These are phyloP conservation scores for Casuarius casuarius DNA, from an alignment of 2,113 vertebrate species.

Conservation along the genomic window DNA sequence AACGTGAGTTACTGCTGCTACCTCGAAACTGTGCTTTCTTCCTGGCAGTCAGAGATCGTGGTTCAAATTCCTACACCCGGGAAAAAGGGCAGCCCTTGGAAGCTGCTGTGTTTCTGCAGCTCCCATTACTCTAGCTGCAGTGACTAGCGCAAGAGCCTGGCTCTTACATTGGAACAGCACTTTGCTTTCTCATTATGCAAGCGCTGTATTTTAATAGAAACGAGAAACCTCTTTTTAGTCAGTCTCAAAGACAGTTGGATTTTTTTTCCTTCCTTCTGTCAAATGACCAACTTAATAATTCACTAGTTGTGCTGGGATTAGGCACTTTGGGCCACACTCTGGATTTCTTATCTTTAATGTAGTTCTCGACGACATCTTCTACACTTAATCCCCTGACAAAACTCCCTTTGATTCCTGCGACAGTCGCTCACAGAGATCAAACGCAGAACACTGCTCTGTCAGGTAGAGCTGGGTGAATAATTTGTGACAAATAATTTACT, in stretches of 20 bases:
- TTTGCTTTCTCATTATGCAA: constrained; percentile 45
- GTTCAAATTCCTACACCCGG: not conserved
- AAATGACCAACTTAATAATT: constrained; percentile 73
- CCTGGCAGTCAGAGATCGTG: fast-evolving
- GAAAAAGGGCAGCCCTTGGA: not conserved
- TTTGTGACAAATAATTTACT: constrained; percentile 70
- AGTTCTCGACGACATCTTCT: constrained; percentile 65
- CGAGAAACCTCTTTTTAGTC: constrained; percentile 34
- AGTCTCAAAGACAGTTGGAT: constrained; percentile 17
- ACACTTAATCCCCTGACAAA: constrained; percentile 74
- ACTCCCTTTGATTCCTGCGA: constrained; percentile 67
- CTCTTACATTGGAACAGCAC: not conserved
- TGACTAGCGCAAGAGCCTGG: not conserved
- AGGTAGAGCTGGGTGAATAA: constrained; percentile 66
- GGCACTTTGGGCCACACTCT: constrained; percentile 69
- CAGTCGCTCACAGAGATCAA: constrained; percentile 68
- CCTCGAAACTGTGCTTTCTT: not conserved
- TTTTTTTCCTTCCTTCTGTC: constrained; percentile 53
- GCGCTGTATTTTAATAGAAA: constrained; percentile 42
- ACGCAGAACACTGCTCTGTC: constrained; percentile 58
- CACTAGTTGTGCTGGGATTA: constrained; percentile 71
- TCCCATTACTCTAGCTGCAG: not conserved
- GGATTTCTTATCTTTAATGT: constrained; percentile 75
- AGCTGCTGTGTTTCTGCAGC: not conserved
- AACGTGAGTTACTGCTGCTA: not conserved